phyloP scores from a whole-genome alignment of 1,140 invertebrate species.

The Condylostylus longicornis region DNA sequence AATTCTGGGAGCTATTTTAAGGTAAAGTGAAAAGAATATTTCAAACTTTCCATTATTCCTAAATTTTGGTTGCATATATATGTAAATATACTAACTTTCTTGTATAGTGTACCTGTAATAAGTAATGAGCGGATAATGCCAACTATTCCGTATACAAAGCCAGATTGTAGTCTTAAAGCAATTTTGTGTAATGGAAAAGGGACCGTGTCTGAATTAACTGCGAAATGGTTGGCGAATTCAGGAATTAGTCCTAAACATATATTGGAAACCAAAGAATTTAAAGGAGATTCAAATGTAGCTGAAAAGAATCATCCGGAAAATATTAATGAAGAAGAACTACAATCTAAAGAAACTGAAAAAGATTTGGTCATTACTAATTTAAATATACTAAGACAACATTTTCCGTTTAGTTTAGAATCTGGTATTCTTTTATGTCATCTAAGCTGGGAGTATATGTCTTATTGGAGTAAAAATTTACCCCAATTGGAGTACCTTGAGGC shows the following conservation, averaged over 20 bases:
- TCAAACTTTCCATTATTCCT: too few relatives aligned
- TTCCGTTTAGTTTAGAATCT: conserved; percentile 70
- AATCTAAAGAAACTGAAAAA: conserved; percentile 16
- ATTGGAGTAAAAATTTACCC: conserved; percentile 67
- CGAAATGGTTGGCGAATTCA: conserved; percentile 59
- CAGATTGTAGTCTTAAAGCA: conserved; percentile 54
- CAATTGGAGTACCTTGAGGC: conserved; percentile 47
- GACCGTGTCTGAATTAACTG: conserved; percentile 65
- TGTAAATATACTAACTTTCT: neutral
- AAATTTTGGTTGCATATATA: neutral
- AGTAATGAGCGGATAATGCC: conserved; percentile 27
- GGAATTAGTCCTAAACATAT: conserved; percentile 45
- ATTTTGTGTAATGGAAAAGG: conserved; percentile 68
- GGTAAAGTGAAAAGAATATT: conserved; percentile 24
- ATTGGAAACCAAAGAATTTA: conserved; percentile 20
- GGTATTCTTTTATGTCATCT: conserved; percentile 68
- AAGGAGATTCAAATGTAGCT: conserved; percentile 23
- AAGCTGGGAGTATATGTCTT: conserved; percentile 75
- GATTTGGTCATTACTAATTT: conserved; percentile 40
- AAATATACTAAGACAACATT: conserved; percentile 49
- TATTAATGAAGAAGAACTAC: conserved; percentile 2
- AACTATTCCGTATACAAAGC: conserved; percentile 40
- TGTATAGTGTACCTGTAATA: conserved; percentile 14
- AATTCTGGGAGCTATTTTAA: conserved; percentile 52
- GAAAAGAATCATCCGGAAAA: conserved; percentile 9